Evolutionary conservation across 1,140 invertebrate genomes (phyloP).

Genomic region (Chrysoperla carnea): DNA sequence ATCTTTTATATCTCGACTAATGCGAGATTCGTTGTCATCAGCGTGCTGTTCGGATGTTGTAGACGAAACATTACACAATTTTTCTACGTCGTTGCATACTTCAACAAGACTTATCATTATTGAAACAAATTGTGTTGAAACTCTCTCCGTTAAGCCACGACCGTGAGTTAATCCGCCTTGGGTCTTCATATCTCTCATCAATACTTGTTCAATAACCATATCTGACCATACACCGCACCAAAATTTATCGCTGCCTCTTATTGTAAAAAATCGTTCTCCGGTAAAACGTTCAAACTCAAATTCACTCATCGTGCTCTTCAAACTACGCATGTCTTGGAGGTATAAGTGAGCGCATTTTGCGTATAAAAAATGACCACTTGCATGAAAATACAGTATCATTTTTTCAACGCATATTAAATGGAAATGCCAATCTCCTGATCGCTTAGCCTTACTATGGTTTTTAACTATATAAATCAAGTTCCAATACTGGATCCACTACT

Average conservation of each 20-base stretch:
- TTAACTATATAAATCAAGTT: slow-evolving; percentile 13
- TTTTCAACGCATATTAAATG: background rate
- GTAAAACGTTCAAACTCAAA: background rate
- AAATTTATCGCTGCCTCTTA: slow-evolving; percentile 14
- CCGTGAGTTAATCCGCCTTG: slow-evolving; percentile 12
- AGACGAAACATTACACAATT: slow-evolving; percentile 7
- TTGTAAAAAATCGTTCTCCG: slow-evolving; percentile 3
- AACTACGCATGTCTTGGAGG: background rate
- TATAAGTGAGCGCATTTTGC: background rate
- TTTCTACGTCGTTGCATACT: slow-evolving; percentile 9
- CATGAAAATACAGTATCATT: background rate
- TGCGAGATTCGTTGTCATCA: slow-evolving; percentile 8
- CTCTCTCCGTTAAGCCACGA: slow-evolving; percentile 9
- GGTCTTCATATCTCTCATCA: slow-evolving; percentile 12
- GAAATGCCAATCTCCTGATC: slow-evolving; percentile 1
- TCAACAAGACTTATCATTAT: background rate
- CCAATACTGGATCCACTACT: slow-evolving; percentile 19
- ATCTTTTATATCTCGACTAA: slow-evolving; percentile 11
- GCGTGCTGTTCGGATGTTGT: slow-evolving; percentile 14
- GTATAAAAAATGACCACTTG: background rate
- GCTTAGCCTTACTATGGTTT: slow-evolving; percentile 15
- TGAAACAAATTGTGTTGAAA: background rate
- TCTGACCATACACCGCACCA: slow-evolving; percentile 22
- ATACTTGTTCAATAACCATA: slow-evolving; percentile 17
- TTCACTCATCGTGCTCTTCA: background rate